Conservation (phyloP, 2,888 invertebrate species). For the Habroteleia sp. region DNA sequence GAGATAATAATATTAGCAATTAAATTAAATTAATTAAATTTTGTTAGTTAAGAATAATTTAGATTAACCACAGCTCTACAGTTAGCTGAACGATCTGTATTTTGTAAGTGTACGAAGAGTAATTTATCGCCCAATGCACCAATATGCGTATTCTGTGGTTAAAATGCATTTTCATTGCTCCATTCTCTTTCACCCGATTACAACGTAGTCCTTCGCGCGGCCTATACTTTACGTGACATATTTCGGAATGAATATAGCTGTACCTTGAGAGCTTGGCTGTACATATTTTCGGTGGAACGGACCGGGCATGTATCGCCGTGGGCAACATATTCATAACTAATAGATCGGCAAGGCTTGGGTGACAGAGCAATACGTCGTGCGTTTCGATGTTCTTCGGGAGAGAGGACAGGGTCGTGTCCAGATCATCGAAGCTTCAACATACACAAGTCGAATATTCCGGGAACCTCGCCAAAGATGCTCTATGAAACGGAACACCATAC, state of each 20-base stretch:
- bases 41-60: too few relatives aligned
- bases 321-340: constrained; percentile 81
- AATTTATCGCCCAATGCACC: constrained; percentile 49
- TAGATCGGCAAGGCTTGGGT: constrained; percentile 78
- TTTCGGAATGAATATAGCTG: constrained; percentile 74
- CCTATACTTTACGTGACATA: constrained; percentile 73
- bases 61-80: too few relatives aligned
- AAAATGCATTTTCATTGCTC: constrained; percentile 54
- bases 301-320: constrained; percentile 78
- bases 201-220: constrained; percentile 59
- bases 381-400: constrained; percentile 74
- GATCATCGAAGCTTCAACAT: constrained; percentile 69
- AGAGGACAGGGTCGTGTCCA: constrained; percentile 69
- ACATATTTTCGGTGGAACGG: constrained; percentile 77
- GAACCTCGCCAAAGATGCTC: too few relatives aligned
- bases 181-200: constrained; percentile 46
- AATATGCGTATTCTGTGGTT: constrained; percentile 18
- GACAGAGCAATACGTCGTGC: constrained; percentile 80
- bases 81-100: too few relatives aligned
- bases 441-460: constrained; percentile 75
- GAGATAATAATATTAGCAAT: too few relatives aligned
- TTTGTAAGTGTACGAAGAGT: constrained; percentile 25
- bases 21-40: too few relatives aligned
- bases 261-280: constrained; percentile 67
- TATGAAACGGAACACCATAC: too few relatives aligned